phyloP scores from a whole-genome alignment of 2,113 vertebrate species.

The Glaucidium brasilianum region DNA sequence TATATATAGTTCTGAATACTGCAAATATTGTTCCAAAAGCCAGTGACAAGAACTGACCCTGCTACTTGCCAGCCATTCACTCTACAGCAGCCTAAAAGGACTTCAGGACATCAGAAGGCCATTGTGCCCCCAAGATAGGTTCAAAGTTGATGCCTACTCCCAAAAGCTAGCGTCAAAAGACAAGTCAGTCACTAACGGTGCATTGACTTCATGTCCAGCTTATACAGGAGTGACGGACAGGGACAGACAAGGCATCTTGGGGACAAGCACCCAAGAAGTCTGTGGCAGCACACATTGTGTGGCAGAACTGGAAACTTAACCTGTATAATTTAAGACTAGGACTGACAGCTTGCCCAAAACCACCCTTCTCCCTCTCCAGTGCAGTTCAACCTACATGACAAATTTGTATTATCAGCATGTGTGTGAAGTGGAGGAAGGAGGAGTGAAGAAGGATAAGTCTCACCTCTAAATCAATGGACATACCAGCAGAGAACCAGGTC shows the following conservation, averaged over 20 bases:
- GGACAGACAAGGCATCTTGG: neutral
- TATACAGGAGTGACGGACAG: accelerated
- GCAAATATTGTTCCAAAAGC: neutral
- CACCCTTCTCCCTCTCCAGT: neutral
- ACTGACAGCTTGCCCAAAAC: neutral
- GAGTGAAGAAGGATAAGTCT: neutral
- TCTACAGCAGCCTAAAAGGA: neutral
- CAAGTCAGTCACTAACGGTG: neutral
- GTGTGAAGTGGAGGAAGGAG: neutral
- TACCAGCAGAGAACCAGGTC: neutral
- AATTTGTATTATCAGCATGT: neutral
- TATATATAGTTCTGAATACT: neutral
- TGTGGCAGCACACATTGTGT: accelerated
- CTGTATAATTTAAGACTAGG: neutral
- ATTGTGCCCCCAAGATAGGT: neutral
- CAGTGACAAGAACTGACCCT: neutral
- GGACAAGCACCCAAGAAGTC: neutral
- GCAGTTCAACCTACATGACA: neutral
- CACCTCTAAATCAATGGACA: neutral
- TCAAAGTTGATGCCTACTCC: neutral
- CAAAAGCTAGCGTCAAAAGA: neutral
- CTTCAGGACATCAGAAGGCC: neutral
- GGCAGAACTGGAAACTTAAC: neutral
- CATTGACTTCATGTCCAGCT: neutral
- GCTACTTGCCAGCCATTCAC: neutral